Conservation (phyloP, 2,113 vertebrate genomes). For the Trematomus loennbergii region DNA sequence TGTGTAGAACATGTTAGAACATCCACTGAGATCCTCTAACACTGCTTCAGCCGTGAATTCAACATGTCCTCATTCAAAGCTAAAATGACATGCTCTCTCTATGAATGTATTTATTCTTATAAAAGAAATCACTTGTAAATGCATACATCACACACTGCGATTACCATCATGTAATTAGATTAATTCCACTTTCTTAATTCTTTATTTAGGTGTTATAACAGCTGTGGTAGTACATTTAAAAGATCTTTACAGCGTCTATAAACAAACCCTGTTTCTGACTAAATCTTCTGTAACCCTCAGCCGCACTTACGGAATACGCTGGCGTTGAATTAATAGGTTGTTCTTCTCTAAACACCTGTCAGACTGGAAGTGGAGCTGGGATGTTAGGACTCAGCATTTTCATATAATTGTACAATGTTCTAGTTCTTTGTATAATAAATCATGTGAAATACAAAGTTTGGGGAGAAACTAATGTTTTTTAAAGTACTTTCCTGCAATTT, state of each 20-base stretch:
- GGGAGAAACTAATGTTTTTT: conserved; percentile 20
- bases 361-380: not conserved
- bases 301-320: not conserved
- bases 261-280: not conserved
- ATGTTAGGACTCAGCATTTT: not conserved
- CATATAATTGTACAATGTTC: not conserved
- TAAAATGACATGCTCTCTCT: too few species aligned
- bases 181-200: not conserved
- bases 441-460: not conserved
- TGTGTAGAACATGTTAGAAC: too few species aligned
- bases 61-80: too few species aligned
- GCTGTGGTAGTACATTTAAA: not conserved
- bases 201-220: not conserved
- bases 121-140: too few species aligned
- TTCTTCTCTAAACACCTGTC: conserved; percentile 17
- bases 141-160: not conserved
- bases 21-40: too few species aligned
- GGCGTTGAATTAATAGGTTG: not conserved
- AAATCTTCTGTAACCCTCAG: not conserved
- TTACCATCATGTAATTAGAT: not conserved
- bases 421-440: conserved; percentile 17
- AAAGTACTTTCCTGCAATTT: conserved; percentile 14
- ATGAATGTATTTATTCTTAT: too few species aligned
- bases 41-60: too few species aligned
- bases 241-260: not conserved